A percentile compares a stretch with the other conserved stretches of the same genome.
These are phyloP conservation scores for Upupa epops DNA, from an alignment of 2,113 vertebrate genomes.

Conservation along the genomic window DNA sequence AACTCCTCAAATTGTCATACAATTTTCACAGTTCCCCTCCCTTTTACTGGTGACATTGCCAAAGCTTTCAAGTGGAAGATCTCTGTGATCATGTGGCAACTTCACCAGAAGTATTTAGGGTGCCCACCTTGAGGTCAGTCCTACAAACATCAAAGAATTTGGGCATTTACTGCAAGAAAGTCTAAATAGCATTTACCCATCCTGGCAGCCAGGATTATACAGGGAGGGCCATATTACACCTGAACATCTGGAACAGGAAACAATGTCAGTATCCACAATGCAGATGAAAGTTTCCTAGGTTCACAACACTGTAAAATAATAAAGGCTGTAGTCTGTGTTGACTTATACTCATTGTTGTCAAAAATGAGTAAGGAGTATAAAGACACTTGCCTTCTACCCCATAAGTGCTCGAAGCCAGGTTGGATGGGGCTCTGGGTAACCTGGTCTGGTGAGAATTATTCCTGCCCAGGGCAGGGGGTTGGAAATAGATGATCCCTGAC, in stretches of 20 bases:
- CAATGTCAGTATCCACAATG: neutral
- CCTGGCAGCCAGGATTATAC: neutral
- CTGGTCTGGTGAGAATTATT: too few species aligned
- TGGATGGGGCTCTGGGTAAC: too few species aligned
- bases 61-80: neutral
- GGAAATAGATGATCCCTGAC: too few species aligned
- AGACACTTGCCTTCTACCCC: too few species aligned
- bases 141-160: neutral
- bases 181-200: neutral
- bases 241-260: neutral
- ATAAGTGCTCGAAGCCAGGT: too few species aligned
- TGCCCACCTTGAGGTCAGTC: neutral
- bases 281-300: neutral
- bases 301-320: neutral
- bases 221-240: neutral
- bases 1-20: neutral
- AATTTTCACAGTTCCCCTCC: neutral
- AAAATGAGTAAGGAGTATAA: neutral
- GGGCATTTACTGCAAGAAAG: neutral
- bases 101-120: neutral
- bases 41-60: neutral
- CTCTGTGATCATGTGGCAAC: neutral
- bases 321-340: neutral
- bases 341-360: neutral
- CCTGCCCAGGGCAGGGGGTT: too few species aligned